A percentile compares a stretch with the other conserved stretches of the same genome.
These are phyloP conservation scores for Yponomeuta plumbellus DNA, from an alignment of 2,888 invertebrate genomes.

Conservation along the genomic window DNA sequence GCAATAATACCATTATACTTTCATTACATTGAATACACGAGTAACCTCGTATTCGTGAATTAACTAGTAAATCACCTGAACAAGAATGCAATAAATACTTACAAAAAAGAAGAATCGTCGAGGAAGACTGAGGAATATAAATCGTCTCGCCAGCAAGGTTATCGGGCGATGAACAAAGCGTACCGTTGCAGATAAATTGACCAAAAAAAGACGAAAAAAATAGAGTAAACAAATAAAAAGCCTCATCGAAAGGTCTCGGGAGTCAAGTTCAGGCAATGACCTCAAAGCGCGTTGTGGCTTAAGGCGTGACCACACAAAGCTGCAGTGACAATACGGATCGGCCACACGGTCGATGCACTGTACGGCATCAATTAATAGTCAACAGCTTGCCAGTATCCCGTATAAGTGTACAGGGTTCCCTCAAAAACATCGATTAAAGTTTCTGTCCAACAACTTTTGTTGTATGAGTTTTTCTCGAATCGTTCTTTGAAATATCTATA, in stretches of 20 bases:
- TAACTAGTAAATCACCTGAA: not conserved
- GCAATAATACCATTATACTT: not conserved
- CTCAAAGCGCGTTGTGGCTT: not conserved
- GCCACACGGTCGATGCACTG: too few species aligned
- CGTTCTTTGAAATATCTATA: too few species aligned
- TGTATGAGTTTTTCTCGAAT: too few species aligned
- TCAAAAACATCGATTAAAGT: too few species aligned
- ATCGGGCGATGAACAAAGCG: not conserved
- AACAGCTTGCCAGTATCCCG: too few species aligned
- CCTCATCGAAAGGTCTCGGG: not conserved
- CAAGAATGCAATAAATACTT: not conserved
- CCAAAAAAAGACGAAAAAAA: not conserved
- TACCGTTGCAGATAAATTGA: not conserved
- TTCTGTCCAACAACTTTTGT: too few species aligned
- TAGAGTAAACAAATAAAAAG: not conserved
- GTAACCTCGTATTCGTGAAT: too few species aligned
- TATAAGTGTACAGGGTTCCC: too few species aligned
- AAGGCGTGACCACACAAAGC: not conserved
- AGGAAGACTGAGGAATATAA: not conserved
- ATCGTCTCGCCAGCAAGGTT: not conserved
- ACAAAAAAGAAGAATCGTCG: not conserved
- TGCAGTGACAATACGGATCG: not conserved
- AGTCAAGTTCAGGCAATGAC: not conserved
- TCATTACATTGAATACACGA: not conserved
- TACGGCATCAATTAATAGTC: too few species aligned